phyloP scores from a whole-genome alignment of 1,140 invertebrate genomes.

The Tetramorium simillimum region DNA sequence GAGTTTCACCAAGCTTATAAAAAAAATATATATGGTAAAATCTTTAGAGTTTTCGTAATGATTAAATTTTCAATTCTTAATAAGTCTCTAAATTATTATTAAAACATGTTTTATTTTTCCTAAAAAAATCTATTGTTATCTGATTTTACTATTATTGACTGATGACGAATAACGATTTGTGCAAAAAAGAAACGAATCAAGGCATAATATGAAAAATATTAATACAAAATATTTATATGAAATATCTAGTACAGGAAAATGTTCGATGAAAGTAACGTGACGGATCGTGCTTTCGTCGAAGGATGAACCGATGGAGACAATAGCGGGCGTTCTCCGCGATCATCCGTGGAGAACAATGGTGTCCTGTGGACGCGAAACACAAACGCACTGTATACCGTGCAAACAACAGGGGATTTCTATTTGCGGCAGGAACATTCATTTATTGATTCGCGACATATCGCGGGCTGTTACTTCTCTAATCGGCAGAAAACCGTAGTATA shows the following conservation, averaged over 20 bases:
- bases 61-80: background rate
- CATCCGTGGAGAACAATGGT: constrained; percentile 19
- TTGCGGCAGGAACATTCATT: constrained; percentile 24
- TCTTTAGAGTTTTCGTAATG: background rate
- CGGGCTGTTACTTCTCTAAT: constrained; percentile 5
- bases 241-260: background rate
- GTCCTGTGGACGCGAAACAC: constrained; percentile 20
- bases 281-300: constrained; percentile 22
- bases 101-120: background rate
- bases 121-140: background rate
- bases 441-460: constrained; percentile 28
- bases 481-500: background rate
- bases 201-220: background rate
- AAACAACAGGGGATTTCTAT: constrained; percentile 38
- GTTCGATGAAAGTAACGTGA: constrained; percentile 8
- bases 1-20: background rate
- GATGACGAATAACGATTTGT: background rate
- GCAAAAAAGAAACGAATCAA: background rate
- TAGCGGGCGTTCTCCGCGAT: constrained; percentile 20
- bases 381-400: background rate
- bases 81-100: background rate
- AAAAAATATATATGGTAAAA: background rate
- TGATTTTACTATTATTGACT: background rate
- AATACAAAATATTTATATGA: background rate
- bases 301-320: constrained; percentile 16